Percentiles rank a stretch among this genome's conserved stretches.
Conservation (phyloP, 2,888 invertebrate genomes). For the Cyclophora punctaria region DNA sequence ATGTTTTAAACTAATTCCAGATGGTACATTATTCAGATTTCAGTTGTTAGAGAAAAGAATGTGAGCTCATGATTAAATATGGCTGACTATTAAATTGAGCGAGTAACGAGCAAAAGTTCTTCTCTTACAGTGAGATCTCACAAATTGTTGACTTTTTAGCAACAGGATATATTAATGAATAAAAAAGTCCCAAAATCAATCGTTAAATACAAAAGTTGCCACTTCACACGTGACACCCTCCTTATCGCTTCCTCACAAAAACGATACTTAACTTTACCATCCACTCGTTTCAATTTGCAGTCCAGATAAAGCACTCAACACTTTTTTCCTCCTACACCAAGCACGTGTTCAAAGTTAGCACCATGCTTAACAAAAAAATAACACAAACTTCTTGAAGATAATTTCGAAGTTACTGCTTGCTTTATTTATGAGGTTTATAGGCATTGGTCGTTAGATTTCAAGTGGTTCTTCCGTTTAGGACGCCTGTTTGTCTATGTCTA, state of each 20-base stretch:
- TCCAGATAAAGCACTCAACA: slow-evolving; percentile 22
- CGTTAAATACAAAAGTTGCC: too few species aligned
- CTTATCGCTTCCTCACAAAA: slow-evolving; percentile 5
- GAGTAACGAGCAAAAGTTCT: too few species aligned
- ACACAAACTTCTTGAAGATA: slow-evolving; percentile 22
- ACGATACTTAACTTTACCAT: slow-evolving; percentile 7
- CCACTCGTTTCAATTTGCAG: slow-evolving; percentile 14
- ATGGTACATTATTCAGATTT: too few species aligned
- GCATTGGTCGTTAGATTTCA: slow-evolving; percentile 35
- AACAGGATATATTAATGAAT: too few species aligned
- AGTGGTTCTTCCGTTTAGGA: slow-evolving; percentile 41
- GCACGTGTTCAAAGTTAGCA: slow-evolving; percentile 16
- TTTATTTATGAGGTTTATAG: slow-evolving; percentile 28
- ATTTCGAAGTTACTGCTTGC: neutral
- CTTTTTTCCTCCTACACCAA: slow-evolving; percentile 13
- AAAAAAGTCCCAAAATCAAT: too few species aligned
- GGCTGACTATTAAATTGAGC: too few species aligned
- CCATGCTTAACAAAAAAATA: slow-evolving; percentile 13
- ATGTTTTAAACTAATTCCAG: too few species aligned
- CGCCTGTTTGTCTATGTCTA: slow-evolving; percentile 28
- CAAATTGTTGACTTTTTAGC: too few species aligned
- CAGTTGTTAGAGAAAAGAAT: too few species aligned
- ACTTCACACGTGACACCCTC: too few species aligned
- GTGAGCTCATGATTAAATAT: too few species aligned
- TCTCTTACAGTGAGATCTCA: too few species aligned